Percentiles rank a stretch among this genome's conserved stretches.
Evolutionary conservation across 2,113 vertebrate genomes (phyloP).

Genomic region (Sitta europaea): DNA sequence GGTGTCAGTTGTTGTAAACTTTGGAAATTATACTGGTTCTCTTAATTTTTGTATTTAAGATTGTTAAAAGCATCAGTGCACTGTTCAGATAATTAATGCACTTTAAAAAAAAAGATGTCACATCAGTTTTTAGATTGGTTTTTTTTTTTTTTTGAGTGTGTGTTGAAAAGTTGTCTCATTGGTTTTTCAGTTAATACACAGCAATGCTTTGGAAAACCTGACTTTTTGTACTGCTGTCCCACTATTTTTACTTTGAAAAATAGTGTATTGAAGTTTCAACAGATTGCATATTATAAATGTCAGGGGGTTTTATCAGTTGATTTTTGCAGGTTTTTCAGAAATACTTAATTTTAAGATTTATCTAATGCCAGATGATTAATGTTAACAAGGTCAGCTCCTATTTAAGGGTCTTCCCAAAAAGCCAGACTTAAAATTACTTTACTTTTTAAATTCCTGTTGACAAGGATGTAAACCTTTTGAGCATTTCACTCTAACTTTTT

Average conservation of each 20-base stretch:
- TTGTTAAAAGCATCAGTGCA: not conserved
- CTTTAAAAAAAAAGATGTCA: not conserved
- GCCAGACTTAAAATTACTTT: not conserved
- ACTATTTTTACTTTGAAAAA: not conserved
- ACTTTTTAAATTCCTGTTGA: not conserved
- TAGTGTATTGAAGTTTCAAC: not conserved
- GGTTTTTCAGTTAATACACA: not conserved
- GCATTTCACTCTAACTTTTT: not conserved
- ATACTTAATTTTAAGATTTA: not conserved
- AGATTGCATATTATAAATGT: not conserved
- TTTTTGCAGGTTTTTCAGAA: not conserved
- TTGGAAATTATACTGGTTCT: not conserved
- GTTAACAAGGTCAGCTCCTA: not conserved
- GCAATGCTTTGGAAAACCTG: not conserved
- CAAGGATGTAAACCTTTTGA: not conserved
- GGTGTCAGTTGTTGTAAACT: not conserved
- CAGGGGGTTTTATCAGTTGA: not conserved
- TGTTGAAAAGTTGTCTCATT: not conserved
- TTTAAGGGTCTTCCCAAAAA: not conserved
- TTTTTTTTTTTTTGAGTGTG: not conserved
- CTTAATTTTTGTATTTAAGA: not conserved
- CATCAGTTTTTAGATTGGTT: not conserved
- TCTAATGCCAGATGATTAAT: not conserved
- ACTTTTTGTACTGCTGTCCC: not conserved
- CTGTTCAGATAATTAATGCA: not conserved